Evolutionary conservation across 2,113 vertebrate species (phyloP).

Genomic region (Myiozetetes cayanensis): DNA sequence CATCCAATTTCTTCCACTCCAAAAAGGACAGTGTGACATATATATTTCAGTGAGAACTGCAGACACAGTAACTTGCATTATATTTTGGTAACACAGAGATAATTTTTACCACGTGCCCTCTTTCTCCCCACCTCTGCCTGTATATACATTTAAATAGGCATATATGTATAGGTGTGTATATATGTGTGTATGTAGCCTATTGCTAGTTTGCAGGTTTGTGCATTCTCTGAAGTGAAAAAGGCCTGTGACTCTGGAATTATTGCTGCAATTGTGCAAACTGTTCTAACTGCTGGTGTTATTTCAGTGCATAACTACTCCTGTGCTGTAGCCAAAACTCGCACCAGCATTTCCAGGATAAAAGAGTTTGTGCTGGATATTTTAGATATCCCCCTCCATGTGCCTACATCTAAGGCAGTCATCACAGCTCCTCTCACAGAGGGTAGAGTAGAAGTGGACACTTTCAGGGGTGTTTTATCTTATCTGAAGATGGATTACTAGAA

Average conservation of each 20-base stretch:
- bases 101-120: not conserved
- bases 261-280: not conserved
- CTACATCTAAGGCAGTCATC: not conserved
- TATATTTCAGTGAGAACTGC: not conserved
- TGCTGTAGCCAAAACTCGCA: not conserved
- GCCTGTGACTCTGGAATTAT: not conserved
- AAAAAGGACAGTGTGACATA: not conserved
- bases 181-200: not conserved
- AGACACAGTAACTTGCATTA: not conserved
- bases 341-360: not conserved
- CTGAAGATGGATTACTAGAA: not conserved
- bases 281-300: not conserved
- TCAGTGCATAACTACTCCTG: not conserved
- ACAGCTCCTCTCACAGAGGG: not conserved
- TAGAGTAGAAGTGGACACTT: not conserved
- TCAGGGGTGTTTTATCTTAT: not conserved
- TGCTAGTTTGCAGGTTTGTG: not conserved
- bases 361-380: not conserved
- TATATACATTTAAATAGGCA: fast-evolving
- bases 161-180: not conserved
- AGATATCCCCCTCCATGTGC: not conserved
- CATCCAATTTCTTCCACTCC: not conserved
- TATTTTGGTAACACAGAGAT: not conserved
- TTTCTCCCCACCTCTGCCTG: not conserved
- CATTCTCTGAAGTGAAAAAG: not conserved